Conservation (phyloP, 1,140 invertebrate genomes). For the Bombus picipes region DNA sequence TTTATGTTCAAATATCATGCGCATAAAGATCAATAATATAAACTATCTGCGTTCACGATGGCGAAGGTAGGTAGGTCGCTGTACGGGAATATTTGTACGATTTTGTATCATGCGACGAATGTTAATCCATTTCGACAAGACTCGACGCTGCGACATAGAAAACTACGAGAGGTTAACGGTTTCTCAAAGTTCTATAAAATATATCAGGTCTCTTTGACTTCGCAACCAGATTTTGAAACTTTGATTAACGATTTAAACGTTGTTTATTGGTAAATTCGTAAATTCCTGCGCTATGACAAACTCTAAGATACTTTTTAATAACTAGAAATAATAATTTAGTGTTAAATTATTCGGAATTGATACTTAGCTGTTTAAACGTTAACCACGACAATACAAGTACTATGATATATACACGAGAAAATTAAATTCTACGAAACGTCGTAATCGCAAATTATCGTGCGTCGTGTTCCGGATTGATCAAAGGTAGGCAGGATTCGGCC, state of each 20-base stretch:
- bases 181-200: too few species aligned
- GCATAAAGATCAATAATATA: slow-evolving; percentile 34
- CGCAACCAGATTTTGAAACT: neutral
- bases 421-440: neutral
- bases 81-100: neutral
- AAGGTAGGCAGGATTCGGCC: neutral
- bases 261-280: too few species aligned
- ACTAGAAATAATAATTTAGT: neutral
- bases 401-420: neutral
- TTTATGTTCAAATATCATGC: slow-evolving; percentile 41
- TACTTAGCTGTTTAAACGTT: rapidly evolving
- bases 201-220: neutral
- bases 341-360: neutral
- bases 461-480: too few species aligned
- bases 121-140: neutral
- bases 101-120: neutral
- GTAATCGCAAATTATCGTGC: neutral
- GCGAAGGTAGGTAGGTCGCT: too few species aligned
- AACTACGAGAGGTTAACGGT: too few species aligned
- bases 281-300: too few species aligned
- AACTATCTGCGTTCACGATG: neutral
- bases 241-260: too few species aligned
- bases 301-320: neutral
- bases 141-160: too few species aligned
- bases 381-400: too few species aligned